Conservation (phyloP, 2,888 invertebrate species). For the Cantharis flavilabris region DNA sequence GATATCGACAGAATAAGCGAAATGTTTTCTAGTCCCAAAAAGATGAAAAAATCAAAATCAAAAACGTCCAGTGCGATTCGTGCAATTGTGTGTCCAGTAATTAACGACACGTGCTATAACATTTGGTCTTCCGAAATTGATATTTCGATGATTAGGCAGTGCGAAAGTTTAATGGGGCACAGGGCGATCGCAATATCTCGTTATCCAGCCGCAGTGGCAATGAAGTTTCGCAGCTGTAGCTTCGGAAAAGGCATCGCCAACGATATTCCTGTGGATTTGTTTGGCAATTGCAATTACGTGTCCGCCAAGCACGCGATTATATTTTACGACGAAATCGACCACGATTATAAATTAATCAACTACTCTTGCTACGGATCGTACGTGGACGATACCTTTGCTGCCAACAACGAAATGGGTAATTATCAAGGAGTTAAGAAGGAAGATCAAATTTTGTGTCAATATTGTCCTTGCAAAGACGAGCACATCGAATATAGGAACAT, state of each 20-base stretch:
- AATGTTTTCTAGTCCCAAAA: constrained; percentile 52
- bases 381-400: constrained; percentile 86
- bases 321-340: constrained; percentile 82
- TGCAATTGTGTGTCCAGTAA: constrained; percentile 68
- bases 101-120: constrained; percentile 56
- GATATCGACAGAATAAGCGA: constrained; percentile 56
- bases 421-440: constrained; percentile 17
- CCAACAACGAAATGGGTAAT: constrained; percentile 65
- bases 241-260: constrained; percentile 72
- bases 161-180: constrained; percentile 53
- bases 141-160: constrained; percentile 50
- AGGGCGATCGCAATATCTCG: constrained; percentile 49
- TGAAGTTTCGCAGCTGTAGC: constrained; percentile 71
- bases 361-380: constrained; percentile 88
- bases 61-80: constrained; percentile 56
- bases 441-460: constrained; percentile 46
- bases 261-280: constrained; percentile 64
- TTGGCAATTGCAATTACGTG: constrained; percentile 72
- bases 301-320: constrained; percentile 80
- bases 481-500: constrained; percentile 57
- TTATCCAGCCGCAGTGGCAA: constrained; percentile 58
- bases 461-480: constrained; percentile 53
- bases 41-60: constrained; percentile 39
- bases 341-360: constrained; percentile 88
- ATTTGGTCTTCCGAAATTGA: constrained; percentile 52